These are phyloP conservation scores for Elmis aenea DNA, from an alignment of 2,888 invertebrate species.

Conservation along the genomic window DNA sequence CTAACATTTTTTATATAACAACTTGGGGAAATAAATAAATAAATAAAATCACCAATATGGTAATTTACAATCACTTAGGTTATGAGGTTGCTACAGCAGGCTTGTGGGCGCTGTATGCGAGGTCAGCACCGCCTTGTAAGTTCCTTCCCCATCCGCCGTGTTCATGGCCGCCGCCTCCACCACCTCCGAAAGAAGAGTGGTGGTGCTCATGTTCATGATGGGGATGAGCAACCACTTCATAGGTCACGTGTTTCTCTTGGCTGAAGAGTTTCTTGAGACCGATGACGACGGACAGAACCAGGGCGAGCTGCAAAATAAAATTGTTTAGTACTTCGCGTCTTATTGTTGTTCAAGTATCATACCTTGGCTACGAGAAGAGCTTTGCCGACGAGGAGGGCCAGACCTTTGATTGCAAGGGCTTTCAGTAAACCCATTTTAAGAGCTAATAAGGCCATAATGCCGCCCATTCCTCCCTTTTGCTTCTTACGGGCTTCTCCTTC, in stretches of 20 bases:
- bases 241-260: constrained; percentile 68
- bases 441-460: constrained; percentile 68
- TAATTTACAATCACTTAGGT: too few species aligned
- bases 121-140: constrained; percentile 51
- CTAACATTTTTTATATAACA: too few species aligned
- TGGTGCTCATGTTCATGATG: constrained; percentile 58
- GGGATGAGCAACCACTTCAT: constrained; percentile 70
- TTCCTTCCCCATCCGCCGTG: constrained; percentile 59
- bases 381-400: constrained; percentile 78
- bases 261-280: constrained; percentile 78
- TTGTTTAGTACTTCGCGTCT: too few species aligned
- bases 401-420: constrained; percentile 73
- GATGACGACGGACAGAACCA: constrained; percentile 73
- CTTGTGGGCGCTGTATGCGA: constrained; percentile 61
- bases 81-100: too few species aligned
- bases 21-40: too few species aligned
- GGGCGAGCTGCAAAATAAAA: constrained; percentile 55
- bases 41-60: constrained; percentile 42
- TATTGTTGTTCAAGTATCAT: too few species aligned
- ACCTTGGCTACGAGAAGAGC: constrained; percentile 76
- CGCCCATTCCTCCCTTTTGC: constrained; percentile 58
- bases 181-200: constrained; percentile 44
- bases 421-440: constrained; percentile 78
- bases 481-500: constrained; percentile 47
- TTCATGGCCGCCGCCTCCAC: constrained; percentile 36